These are phyloP conservation scores for Heterotis niloticus DNA, from an alignment of 2,113 vertebrate species.

Conservation along the genomic window DNA sequence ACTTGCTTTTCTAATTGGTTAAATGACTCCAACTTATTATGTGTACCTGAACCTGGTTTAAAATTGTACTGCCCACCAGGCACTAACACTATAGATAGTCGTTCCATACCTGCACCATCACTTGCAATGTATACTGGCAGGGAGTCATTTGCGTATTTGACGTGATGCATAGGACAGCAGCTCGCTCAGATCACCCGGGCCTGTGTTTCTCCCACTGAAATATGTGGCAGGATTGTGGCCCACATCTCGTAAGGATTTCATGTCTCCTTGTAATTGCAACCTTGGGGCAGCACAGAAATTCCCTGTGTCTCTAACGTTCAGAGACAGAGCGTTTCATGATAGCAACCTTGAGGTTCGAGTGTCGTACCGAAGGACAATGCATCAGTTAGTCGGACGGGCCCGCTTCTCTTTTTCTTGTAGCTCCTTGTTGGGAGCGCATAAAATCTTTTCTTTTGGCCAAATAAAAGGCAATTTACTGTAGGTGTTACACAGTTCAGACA, in stretches of 20 bases:
- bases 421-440: too few relatives aligned
- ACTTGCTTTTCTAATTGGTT: not conserved
- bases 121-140: too few relatives aligned
- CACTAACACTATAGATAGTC: slow-evolving; percentile 2
- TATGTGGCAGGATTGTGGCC: not conserved
- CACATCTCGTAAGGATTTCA: not conserved
- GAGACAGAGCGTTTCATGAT: not conserved
- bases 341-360: too few relatives aligned
- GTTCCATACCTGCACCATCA: not conserved
- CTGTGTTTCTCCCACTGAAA: not conserved
- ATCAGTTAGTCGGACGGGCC: too few relatives aligned
- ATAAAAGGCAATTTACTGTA: too few relatives aligned
- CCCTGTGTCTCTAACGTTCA: not conserved
- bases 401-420: too few relatives aligned
- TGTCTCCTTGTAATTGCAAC: not conserved
- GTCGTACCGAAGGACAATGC: too few relatives aligned
- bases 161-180: slow-evolving; percentile 5
- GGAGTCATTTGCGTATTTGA: slow-evolving; percentile 17
- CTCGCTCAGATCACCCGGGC: not conserved
- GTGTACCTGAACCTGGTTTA: not conserved
- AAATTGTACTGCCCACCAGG: not conserved
- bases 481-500: too few relatives aligned
- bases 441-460: too few relatives aligned
- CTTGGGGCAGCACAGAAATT: not conserved
- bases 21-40: not conserved